A percentile compares a stretch with the other conserved stretches of the same genome.
Evolutionary conservation across 2,888 invertebrate species (phyloP).

Genomic region (Apotomis capreana): DNA sequence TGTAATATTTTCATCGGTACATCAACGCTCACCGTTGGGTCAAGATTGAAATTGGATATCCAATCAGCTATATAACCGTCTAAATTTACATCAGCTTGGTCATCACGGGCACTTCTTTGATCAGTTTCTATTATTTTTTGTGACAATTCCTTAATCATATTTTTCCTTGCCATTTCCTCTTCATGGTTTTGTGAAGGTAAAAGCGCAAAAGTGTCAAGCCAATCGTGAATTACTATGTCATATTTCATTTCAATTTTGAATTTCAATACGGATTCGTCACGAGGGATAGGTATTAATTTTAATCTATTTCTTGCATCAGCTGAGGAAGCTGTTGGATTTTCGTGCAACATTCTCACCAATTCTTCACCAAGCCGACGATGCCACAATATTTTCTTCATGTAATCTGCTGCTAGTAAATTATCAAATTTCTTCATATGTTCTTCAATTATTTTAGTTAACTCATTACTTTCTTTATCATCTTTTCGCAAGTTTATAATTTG

Average conservation of each 20-base stretch:
- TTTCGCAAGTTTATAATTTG: conserved; percentile 14
- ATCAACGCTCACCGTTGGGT: conserved; percentile 51
- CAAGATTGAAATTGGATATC: conserved; percentile 59
- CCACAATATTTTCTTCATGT: conserved; percentile 61
- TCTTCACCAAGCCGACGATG: conserved; percentile 57
- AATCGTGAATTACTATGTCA: conserved; percentile 63
- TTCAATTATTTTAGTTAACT: conserved; percentile 54
- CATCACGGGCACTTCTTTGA: conserved; percentile 44
- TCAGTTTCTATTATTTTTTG: conserved; percentile 56
- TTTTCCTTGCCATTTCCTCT: conserved; percentile 48
- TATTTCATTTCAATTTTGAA: conserved; percentile 58
- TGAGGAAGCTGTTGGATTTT: conserved; percentile 48
- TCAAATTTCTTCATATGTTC: conserved; percentile 58
- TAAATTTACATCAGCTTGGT: conserved; percentile 49
- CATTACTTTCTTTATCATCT: background rate
- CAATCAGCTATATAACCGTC: conserved; percentile 56
- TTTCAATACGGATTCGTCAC: conserved; percentile 51
- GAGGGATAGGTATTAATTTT: conserved; percentile 50
- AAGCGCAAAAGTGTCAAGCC: conserved; percentile 65
- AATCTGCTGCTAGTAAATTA: conserved; percentile 59
- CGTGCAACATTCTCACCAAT: conserved; percentile 54
- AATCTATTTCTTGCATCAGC: conserved; percentile 54
- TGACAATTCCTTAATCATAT: conserved; percentile 59
- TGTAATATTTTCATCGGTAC: conserved; percentile 56
- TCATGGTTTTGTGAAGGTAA: conserved; percentile 48